These are phyloP conservation scores for Syrphus vitripennis DNA, from an alignment of 2,888 invertebrate genomes.

Conservation along the genomic window DNA sequence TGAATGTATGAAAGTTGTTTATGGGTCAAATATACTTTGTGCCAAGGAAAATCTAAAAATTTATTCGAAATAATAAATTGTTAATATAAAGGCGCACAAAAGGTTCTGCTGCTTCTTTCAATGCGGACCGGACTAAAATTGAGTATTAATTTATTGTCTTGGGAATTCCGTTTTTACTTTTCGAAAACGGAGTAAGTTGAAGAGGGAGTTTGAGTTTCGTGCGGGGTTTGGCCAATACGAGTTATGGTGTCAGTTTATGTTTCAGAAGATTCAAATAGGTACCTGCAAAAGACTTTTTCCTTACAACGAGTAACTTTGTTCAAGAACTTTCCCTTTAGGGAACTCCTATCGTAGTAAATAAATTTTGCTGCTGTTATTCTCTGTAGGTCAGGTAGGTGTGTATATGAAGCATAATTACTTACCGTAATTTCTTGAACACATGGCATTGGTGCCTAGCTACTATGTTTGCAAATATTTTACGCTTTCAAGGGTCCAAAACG, in stretches of 20 bases:
- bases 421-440: conserved; percentile 41
- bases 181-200: background rate
- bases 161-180: conserved; percentile 12
- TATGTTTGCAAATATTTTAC: conserved; percentile 56
- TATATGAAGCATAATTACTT: conserved; percentile 24
- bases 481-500: background rate
- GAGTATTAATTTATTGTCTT: conserved; percentile 35
- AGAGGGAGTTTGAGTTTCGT: background rate
- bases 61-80: conserved; percentile 52
- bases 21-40: conserved; percentile 63
- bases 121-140: conserved; percentile 34
- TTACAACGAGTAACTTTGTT: conserved; percentile 16
- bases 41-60: conserved; percentile 55
- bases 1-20: conserved; percentile 52
- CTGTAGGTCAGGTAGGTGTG: background rate
- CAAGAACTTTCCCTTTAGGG: background rate
- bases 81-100: conserved; percentile 14
- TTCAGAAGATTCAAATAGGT: background rate
- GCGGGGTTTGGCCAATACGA: background rate
- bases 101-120: background rate
- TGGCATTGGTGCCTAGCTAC: conserved; percentile 30
- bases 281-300: conserved; percentile 39
- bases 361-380: background rate
- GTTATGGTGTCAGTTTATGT: background rate
- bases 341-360: background rate